Evolutionary conservation across 2,888 invertebrate genomes (phyloP), one percentile per base, ranked within the genome.

Genomic region (Junonia oenone): DNA sequence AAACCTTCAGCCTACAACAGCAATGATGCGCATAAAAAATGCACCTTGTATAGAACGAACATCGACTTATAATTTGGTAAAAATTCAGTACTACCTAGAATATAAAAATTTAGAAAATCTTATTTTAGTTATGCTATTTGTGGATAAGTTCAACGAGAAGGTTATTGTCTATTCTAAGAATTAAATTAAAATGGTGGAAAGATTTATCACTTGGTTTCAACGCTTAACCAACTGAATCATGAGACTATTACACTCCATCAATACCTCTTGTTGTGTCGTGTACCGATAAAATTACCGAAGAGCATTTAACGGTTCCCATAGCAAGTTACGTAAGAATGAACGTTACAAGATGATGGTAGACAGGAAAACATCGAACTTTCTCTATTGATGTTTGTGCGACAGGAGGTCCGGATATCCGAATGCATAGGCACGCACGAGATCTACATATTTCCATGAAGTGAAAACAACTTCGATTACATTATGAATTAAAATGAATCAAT

Each of bases 321-420:
- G 9, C 35, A 27, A 50, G 22, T 56, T 56, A 55, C 50, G 37
- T 48, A 53, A 52, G 51, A 57, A 46, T 52, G 17, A 51, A 47
- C 50, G 47, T 59, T 26, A 45, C 29, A 43, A 26, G 13, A 47
- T 27, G 38, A 51, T 56, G 46, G 49, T 38, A 57, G 51, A 45
- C 27, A 67, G 68, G 68, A 68, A 69, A 65, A 71, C 66, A 64
- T 52, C 63, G 67, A 69, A 65, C 72, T 73, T 73, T 71, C 71
- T 63, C 66, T 67, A 68, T 69, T 64, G 64, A 69, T 63, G 47
- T 53, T 49, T 31, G 50, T 54, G 33, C 45, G 45, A 45, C 54
- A 45, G 55, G 45, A 57, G 50, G 43, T 47, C 56, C 61, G 59
- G 56, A 59, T 56, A 62, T 62, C 61, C 61, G 58, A 61, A 55